phyloP scores from a whole-genome alignment of 2,113 vertebrate species.

The Orthonyx spaldingii region DNA sequence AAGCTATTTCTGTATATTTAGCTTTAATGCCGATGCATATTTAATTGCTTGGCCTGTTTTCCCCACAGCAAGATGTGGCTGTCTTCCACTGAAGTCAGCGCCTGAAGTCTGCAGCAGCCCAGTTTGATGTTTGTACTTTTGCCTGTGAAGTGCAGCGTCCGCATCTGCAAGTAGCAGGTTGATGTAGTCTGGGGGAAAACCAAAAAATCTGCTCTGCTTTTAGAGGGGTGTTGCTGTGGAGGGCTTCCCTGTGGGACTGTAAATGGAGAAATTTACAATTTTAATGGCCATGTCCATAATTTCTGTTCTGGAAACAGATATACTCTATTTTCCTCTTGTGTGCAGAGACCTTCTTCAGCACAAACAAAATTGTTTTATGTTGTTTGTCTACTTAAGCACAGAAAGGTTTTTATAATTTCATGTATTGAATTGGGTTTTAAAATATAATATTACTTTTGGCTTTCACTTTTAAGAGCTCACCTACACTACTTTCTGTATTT shows the following conservation, averaged over 20 bases:
- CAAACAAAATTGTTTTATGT: neutral
- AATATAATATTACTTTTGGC: neutral
- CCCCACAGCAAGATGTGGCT: slow-evolving; percentile 38
- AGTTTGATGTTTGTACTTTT: neutral
- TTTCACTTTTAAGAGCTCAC: neutral
- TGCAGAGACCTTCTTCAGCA: neutral
- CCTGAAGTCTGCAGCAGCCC: slow-evolving; percentile 7
- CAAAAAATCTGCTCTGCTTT: neutral
- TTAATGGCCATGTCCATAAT: neutral
- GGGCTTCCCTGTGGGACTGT: neutral
- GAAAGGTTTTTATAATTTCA: neutral
- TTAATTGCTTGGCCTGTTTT: slow-evolving; percentile 62
- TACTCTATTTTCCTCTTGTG: neutral
- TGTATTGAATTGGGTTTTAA: neutral
- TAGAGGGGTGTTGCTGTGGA: neutral
- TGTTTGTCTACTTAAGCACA: neutral
- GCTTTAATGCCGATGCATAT: slow-evolving; percentile 56
- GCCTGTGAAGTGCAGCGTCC: neutral
- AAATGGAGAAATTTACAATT: neutral
- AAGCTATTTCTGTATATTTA: slow-evolving; percentile 44
- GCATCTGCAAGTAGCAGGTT: neutral
- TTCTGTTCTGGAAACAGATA: neutral
- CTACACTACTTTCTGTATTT: neutral
- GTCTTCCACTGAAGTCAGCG: neutral
- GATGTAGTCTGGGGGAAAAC: neutral